Conservation (phyloP, 2,797 vertebrate genomes). For the Botia almorhae region DNA sequence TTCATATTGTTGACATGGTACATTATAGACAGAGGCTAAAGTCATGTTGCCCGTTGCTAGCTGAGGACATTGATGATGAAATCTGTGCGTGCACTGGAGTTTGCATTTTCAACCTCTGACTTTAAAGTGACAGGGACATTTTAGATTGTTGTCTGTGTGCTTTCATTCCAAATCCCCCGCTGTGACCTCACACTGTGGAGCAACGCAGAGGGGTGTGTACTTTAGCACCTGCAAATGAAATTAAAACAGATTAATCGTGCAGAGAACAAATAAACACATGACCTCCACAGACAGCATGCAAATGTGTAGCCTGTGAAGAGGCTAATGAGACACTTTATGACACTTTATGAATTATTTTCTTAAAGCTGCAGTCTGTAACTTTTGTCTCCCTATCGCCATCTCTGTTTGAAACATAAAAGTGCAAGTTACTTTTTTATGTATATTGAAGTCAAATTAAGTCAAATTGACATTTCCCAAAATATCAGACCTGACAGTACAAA, state of each 20-base stretch:
- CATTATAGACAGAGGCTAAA: too few relatives aligned
- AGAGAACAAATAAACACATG: conserved; percentile 43
- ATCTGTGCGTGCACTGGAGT: not conserved
- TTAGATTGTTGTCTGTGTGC: conserved; percentile 30
- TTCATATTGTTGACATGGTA: too few relatives aligned
- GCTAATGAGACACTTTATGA: conserved; percentile 30
- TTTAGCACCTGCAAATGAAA: conserved; percentile 59
- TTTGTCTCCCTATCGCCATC: too few relatives aligned
- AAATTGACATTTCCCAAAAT: too few relatives aligned
- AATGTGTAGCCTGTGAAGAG: conserved; percentile 1
- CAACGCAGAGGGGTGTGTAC: conserved; percentile 35
- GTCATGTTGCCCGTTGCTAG: not conserved
- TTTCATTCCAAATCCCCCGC: conserved; percentile 11
- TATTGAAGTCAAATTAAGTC: too few relatives aligned
- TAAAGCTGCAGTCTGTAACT: not conserved
- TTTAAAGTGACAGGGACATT: conserved; percentile 25
- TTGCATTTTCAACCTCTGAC: conserved; percentile 18
- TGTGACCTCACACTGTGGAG: conserved; percentile 38
- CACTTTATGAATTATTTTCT: not conserved
- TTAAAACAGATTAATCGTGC: conserved; percentile 47
- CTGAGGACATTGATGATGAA: not conserved
- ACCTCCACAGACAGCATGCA: conserved; percentile 7
- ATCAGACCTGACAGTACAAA: too few relatives aligned
- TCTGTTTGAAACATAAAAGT: too few relatives aligned
- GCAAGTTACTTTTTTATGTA: too few relatives aligned